Base-by-base conservation (phyloP, 2,888 invertebrate genomes). In the Lasioglossum leucozonium region DNA sequence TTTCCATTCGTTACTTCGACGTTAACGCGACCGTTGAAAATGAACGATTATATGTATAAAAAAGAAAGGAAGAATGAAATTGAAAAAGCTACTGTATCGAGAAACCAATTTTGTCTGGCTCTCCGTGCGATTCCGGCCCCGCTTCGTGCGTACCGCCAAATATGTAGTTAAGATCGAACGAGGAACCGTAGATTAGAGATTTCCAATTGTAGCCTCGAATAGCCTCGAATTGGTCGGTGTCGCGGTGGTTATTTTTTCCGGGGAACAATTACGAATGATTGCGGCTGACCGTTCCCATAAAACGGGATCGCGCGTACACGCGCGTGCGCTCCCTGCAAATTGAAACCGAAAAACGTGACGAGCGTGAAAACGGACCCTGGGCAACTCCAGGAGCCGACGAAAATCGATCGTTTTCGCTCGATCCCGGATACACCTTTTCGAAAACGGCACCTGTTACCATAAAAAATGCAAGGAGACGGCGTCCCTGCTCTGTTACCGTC, bases 241-340 rank as follows among this genome's bases (percentile, higher is more conserved):
- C 22, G 22, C 55, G 22, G 8, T 47, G 47, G 26, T 37, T 58
- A 30, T 62, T 30, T 51, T 71, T 44, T 22, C 40, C 47, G 26
- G 18, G 22, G 42, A 51, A 79, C 80, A 62, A 80, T 82, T 44
- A 80, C 80, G 55, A 44, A 73, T 67, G 80, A 82, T 82, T 26
- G 80, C 80, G 44, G 16, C 44, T 18, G 44, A 34, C 40, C 40
- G 51, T 67, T 55, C 67, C 22, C 65, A 72, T 37, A 30, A 55
- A 80, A 80, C 51, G 62, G 62, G 30, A 65, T 65, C 62, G 62
- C 62, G 62, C 62, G 62, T 58, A 26, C 58, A 26, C 58, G 62
- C 62, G 37, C 80, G 67, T 72, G 67, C 72, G 58, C 58, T 11
- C 58, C 58, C 58, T 55, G 51, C 81, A 69, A 82, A 73, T 80